phyloP scores from a whole-genome alignment of 2,113 vertebrate species.

The Haliaeetus leucogaster region DNA sequence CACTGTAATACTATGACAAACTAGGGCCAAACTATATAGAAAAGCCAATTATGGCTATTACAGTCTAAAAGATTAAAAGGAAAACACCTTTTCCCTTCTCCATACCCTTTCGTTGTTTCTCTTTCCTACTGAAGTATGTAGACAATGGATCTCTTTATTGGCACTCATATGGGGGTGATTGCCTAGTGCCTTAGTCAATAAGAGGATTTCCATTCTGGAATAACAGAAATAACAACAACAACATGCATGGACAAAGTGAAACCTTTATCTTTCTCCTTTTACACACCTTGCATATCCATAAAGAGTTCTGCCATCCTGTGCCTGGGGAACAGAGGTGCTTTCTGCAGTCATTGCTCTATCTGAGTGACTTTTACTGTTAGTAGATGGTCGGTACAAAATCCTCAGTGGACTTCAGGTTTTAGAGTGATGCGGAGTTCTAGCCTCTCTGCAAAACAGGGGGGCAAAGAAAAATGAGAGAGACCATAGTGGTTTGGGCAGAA shows the following conservation, averaged over 20 bases:
- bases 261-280: neutral
- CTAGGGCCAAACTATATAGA: neutral
- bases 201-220: neutral
- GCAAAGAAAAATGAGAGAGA: neutral
- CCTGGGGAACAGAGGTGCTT: neutral
- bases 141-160: neutral
- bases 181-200: neutral
- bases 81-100: neutral
- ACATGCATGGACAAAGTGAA: neutral
- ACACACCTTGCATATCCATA: neutral
- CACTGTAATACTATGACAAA: neutral
- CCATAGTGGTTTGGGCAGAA: neutral
- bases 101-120: neutral
- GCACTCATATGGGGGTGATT: neutral
- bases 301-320: neutral
- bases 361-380: neutral
- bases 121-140: neutral
- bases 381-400: neutral
- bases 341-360: neutral
- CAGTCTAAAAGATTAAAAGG: neutral
- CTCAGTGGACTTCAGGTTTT: neutral
- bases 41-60: neutral
- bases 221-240: neutral
- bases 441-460: neutral
- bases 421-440: neutral